A percentile compares a stretch with the other conserved stretches of the same genome.
These are phyloP conservation scores for Xyliphius kryptos DNA, from an alignment of 2,113 vertebrate genomes.

Conservation along the genomic window DNA sequence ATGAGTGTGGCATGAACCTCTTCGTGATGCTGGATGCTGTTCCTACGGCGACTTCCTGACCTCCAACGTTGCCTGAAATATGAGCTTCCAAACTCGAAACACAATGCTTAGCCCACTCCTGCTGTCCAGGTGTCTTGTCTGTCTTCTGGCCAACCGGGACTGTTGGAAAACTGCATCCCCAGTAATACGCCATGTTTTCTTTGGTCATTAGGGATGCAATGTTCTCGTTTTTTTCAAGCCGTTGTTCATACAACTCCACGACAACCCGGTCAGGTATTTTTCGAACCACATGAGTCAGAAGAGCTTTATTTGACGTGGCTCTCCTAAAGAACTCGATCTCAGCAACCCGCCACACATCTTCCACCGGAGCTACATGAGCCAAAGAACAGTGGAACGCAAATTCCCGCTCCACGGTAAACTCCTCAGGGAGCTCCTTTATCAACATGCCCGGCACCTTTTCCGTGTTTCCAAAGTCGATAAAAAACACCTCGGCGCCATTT, in stretches of 20 bases:
- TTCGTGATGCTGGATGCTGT: background rate
- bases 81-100: too few relatives aligned
- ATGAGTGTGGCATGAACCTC: constrained; percentile 53
- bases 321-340: constrained; percentile 69
- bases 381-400: constrained; percentile 79
- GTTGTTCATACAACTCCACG: constrained; percentile 62
- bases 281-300: constrained; percentile 65
- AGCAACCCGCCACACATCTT: constrained; percentile 70
- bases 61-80: background rate
- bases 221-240: constrained; percentile 47
- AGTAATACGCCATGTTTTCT: constrained; percentile 65
- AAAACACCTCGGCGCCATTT: constrained; percentile 66
- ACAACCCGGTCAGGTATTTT: constrained; percentile 60
- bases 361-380: constrained; percentile 61
- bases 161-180: constrained; percentile 44
- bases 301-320: constrained; percentile 61
- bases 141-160: background rate
- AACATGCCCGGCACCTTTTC: constrained; percentile 69
- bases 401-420: constrained; percentile 64
- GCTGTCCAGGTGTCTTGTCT: background rate
- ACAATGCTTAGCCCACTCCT: too few relatives aligned
- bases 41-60: background rate
- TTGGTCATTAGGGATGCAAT: constrained; percentile 61
- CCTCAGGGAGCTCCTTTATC: constrained; percentile 74
- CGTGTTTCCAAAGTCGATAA: constrained; percentile 86